phyloP scores from a whole-genome alignment of 2,888 invertebrate species.

The Anthophora plumipes region DNA sequence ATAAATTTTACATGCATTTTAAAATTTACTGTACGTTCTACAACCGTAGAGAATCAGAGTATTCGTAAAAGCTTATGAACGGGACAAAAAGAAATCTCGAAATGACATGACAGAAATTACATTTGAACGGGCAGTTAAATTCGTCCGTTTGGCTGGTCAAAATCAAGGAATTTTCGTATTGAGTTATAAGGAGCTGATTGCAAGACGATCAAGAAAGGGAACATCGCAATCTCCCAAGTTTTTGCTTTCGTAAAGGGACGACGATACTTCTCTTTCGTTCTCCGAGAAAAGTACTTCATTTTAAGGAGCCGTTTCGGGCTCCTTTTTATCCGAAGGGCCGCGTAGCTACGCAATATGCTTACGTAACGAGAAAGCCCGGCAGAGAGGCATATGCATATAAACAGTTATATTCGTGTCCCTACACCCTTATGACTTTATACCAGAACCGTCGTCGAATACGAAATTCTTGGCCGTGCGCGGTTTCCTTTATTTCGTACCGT shows the following conservation, averaged over 20 bases:
- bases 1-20: too few relatives aligned
- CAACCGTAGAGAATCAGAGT: too few relatives aligned
- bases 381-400: conserved; percentile 74
- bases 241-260: conserved; percentile 2
- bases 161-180: not conserved
- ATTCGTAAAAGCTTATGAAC: too few relatives aligned
- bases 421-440: conserved; percentile 80
- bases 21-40: too few relatives aligned
- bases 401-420: conserved; percentile 79
- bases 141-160: too few relatives aligned
- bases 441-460: conserved; percentile 77
- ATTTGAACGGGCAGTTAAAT: too few relatives aligned
- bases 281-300: conserved; percentile 51
- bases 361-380: conserved; percentile 69
- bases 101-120: too few relatives aligned
- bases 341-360: conserved; percentile 72
- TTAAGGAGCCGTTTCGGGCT: conserved; percentile 52
- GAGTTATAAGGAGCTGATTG: conserved; percentile 34
- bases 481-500: conserved; percentile 38
- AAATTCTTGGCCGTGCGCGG: conserved; percentile 66
- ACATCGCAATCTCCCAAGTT: conserved; percentile 27
- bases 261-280: conserved; percentile 14
- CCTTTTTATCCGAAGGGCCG: conserved; percentile 53
- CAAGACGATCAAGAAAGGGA: conserved; percentile 2
- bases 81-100: too few relatives aligned